Percentiles rank a stretch among this genome's conserved stretches.
Evolutionary conservation across 2,797 vertebrate species (phyloP).

Genomic region (Oreortyx pictus): DNA sequence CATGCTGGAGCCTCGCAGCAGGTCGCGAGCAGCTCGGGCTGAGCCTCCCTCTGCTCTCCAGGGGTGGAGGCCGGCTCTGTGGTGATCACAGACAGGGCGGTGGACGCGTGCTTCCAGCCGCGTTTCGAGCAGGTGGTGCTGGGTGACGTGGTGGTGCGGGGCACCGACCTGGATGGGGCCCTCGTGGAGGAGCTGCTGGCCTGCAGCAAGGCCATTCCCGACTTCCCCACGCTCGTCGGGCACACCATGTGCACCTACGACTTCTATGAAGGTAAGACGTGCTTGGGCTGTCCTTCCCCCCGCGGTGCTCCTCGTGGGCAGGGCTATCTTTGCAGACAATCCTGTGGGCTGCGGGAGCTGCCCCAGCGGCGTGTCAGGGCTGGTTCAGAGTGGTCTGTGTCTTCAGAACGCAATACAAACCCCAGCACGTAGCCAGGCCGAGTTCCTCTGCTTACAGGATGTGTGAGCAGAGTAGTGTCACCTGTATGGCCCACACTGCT

Average conservation of each 20-base stretch:
- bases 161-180: slow-evolving; percentile 86
- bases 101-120: slow-evolving; percentile 87
- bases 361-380: rapidly evolving
- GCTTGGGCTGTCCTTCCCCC: neutral
- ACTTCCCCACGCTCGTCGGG: slow-evolving; percentile 82
- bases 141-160: slow-evolving; percentile 85
- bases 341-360: neutral
- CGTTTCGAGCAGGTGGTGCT: slow-evolving; percentile 88
- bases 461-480: rapidly evolving
- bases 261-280: slow-evolving; percentile 88
- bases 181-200: slow-evolving; percentile 82
- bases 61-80: slow-evolving; percentile 86
- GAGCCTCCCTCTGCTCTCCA: slow-evolving; percentile 34
- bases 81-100: slow-evolving; percentile 86
- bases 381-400: neutral
- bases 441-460: neutral
- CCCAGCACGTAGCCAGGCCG: neutral
- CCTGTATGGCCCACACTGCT: neutral
- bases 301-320: neutral
- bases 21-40: neutral
- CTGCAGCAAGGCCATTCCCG: slow-evolving; percentile 82
- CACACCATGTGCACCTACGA: slow-evolving; percentile 90
- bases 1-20: neutral
- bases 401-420: rapidly evolving
- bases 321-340: neutral